Conservation (phyloP, 1,140 invertebrate genomes). For the Augochlora pura region DNA sequence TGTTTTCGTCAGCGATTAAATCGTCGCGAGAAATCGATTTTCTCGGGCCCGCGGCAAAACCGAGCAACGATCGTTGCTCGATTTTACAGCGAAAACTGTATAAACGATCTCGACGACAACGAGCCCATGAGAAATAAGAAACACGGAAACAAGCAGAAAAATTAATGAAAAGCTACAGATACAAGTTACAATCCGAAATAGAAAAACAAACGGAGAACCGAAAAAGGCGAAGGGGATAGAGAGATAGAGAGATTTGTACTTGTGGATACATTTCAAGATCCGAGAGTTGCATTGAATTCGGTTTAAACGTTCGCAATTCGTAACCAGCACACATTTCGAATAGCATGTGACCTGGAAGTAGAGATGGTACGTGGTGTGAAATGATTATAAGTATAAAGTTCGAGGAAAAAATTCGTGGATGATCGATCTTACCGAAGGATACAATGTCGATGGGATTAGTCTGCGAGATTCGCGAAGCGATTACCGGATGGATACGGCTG, state of each 20-base stretch:
- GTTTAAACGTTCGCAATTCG: constrained; percentile 87
- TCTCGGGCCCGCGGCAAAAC: neutral
- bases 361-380: constrained; percentile 6
- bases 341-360: constrained; percentile 85
- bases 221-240: neutral
- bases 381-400: neutral
- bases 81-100: no score
- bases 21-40: neutral
- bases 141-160: neutral
- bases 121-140: no score
- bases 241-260: constrained; percentile 75
- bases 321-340: constrained; percentile 95
- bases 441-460: constrained; percentile 85
- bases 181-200: neutral
- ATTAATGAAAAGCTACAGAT: neutral
- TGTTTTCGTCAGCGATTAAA: neutral
- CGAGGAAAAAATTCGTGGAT: neutral
- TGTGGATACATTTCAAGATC: constrained; percentile 89
- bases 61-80: neutral
- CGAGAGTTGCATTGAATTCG: constrained; percentile 85
- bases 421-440: constrained; percentile 84
- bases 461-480: constrained; percentile 80
- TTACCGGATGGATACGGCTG: constrained; percentile 83
- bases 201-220: neutral
- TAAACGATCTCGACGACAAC: no score